phyloP scores from a whole-genome alignment of 2,113 vertebrate genomes.

The Vombatus ursinus region DNA sequence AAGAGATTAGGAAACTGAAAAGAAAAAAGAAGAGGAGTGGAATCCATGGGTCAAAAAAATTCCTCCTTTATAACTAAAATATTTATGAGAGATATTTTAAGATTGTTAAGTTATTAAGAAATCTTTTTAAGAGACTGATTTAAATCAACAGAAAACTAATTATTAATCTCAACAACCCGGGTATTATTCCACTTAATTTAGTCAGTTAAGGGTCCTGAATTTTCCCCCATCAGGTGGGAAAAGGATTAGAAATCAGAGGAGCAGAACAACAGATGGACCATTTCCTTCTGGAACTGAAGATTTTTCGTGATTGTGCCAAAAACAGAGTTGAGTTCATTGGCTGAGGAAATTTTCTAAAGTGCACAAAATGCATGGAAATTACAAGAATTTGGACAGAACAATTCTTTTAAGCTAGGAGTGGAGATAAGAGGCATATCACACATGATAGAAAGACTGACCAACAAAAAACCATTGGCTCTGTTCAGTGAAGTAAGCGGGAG shows the following conservation, averaged over 20 bases:
- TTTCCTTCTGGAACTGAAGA: constrained; percentile 45
- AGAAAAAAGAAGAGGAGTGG: background rate
- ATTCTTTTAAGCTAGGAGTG: constrained; percentile 36
- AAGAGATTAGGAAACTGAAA: constrained; percentile 65
- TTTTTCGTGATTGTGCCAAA: constrained; percentile 51
- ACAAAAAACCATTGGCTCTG: background rate
- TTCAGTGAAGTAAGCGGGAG: background rate
- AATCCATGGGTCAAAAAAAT: background rate
- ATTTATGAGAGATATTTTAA: constrained; percentile 21
- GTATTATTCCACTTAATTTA: constrained; percentile 50
- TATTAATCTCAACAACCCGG: background rate
- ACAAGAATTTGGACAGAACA: constrained; percentile 44
- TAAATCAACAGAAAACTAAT: constrained; percentile 29
- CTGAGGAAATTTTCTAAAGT: constrained; percentile 18
- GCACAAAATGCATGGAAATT: constrained; percentile 7
- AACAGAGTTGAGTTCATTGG: background rate
- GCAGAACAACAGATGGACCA: constrained; percentile 33
- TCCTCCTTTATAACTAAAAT: background rate
- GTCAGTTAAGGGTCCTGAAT: constrained; percentile 30
- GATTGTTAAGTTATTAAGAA: constrained; percentile 28
- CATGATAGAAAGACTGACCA: background rate
- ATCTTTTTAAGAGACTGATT: constrained; percentile 45
- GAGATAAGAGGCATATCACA: constrained; percentile 45
- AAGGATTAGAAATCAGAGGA: constrained; percentile 35
- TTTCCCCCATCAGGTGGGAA: constrained; percentile 30